Evolutionary conservation across 2,113 vertebrate species (phyloP), one percentile per base, ranked within the genome.

Genomic region (Lonchura striata): DNA sequence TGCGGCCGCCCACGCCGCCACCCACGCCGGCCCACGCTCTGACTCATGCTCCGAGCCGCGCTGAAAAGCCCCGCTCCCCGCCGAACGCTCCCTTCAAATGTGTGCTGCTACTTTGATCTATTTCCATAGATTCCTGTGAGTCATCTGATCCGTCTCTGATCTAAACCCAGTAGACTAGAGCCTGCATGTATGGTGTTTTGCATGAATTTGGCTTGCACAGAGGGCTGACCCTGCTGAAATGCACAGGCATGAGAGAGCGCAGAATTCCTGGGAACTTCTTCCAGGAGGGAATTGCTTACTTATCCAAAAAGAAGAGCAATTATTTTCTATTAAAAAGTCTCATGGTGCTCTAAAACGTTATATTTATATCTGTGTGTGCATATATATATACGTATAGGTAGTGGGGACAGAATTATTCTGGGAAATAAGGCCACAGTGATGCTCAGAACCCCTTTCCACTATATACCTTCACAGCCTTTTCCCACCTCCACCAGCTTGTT

Each of bases 61-160:
- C 96, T 97, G 59, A 80, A 94, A 79, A 96, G 81, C 82, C 94
- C 96, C 63, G 66, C 85, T 97, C 97, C 77, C 71, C 65, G 41
- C 50, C 93, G 90, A 97, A 84, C 33, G 46, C 92, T 95, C 89
- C 72, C 97, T 97, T 96, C 95, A 87, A 97, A 96, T 50, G 85
- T 86, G 90, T 46, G 94, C 88, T 95, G 74, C 82, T 92, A 89
- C 92, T 97, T 97, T 97, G 96, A 97, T 98, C 94, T 98, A 86
- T 98, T 98, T 98, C 96, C 95, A 93, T 78, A 78, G 88, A 95
- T 92, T 85, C 75, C 94, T 95, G 83, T 97, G 96, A 98, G 91
- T 97, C 97, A 97, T 96, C 83, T 60, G 91, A 92, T 82, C 82
- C 9, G 78, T 91, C 88, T 97, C 96, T 96, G 95, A 96, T 97